phyloP scores from a whole-genome alignment of 2,113 vertebrate species.

The Lathamus discolor region DNA sequence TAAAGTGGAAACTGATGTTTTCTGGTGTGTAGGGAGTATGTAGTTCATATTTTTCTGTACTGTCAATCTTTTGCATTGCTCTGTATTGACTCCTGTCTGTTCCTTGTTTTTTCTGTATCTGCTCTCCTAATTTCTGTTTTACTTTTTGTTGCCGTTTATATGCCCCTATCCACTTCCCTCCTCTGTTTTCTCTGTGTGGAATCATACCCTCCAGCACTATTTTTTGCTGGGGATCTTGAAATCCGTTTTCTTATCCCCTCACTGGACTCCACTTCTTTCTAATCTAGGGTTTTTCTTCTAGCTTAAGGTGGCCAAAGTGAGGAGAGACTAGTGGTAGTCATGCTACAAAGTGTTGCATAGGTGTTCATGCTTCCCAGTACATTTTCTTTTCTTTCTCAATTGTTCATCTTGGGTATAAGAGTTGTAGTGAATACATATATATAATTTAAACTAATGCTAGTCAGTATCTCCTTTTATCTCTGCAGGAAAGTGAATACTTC shows the following conservation, averaged over 20 bases:
- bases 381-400: neutral
- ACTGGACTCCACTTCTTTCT: neutral
- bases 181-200: neutral
- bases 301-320: neutral
- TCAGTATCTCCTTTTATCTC: neutral
- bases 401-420: neutral
- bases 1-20: neutral
- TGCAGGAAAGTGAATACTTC: neutral
- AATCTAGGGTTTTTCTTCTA: neutral
- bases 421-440: neutral
- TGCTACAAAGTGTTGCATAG: neutral
- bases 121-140: neutral
- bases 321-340: neutral
- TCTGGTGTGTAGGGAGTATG: neutral
- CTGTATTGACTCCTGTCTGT: neutral
- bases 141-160: neutral
- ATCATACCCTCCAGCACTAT: neutral
- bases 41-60: neutral
- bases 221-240: neutral
- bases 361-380: neutral
- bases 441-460: neutral
- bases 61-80: neutral
- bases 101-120: neutral
- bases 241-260: neutral
- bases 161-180: neutral